Evolutionary conservation across 2,888 invertebrate species (phyloP), one percentile per base, ranked within the genome.

Genomic region (Hedychridium roseum): DNA sequence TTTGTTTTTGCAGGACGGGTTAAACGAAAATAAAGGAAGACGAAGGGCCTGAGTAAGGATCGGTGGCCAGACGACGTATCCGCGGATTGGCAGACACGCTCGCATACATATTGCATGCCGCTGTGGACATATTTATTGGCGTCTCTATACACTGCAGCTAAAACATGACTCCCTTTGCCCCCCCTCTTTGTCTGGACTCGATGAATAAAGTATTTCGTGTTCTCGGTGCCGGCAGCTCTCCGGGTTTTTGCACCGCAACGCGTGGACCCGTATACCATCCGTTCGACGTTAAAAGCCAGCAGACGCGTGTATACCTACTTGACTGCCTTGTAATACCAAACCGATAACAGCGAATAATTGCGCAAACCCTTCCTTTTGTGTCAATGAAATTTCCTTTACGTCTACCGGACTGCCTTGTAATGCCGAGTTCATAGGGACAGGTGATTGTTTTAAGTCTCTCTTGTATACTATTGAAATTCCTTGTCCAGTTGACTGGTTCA

Each of bases 31-130:
- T 15, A 16, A 11, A 28, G 11, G 28, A 2, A 15, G 32, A 27
- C 15, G 7, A 7, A 26, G 7, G 28, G 16, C 14, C 5, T 9
- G 23, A 4, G 23, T 23, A 23, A 23, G 23, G 53, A 62, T 63
- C 42, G 58, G 58, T n/a, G 38, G 37, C 30, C 46, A 31, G 50
- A 36, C 34, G 57, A 54, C 54, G 57, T 60, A 63, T 66, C 60
- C 61, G 52, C 51, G 62, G 60, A 66, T 56, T 66, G 65, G 60
- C 65, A 57, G 64, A 59, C 62, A n/a, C 40, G 63, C 60, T 60
- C 60, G 55, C 70, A 74, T 74, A 70, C 72, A 74, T 74, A 74
- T 74, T 74, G 72, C 74, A 74, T 74, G 72, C 54, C 59, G 57
- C 30, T 48, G 43, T 50, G 60, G 73, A 74, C 71, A 73, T 73